Percentiles rank a stretch among this genome's conserved stretches.
These are phyloP conservation scores for Zoanthus sansibaricus DNA, from an alignment of 92 coral and sea anemone genomes.

Conservation along the genomic window DNA sequence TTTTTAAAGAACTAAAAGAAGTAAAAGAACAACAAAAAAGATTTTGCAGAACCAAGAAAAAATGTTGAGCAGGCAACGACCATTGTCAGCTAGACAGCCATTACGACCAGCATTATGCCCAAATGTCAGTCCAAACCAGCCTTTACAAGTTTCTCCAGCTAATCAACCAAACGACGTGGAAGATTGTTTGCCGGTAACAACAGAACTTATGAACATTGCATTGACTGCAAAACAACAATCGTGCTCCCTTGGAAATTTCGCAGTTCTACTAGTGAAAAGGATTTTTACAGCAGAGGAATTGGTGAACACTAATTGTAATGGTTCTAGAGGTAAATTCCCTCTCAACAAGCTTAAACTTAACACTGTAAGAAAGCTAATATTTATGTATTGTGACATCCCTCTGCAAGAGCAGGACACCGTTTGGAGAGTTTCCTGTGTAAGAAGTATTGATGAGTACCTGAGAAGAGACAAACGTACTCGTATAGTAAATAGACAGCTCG, in stretches of 20 bases:
- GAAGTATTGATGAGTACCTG: slow-evolving; percentile 77
- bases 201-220: not conserved
- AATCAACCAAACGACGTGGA: slow-evolving; percentile 23
- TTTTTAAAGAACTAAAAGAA: not conserved
- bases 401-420: slow-evolving; percentile 68
- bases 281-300: slow-evolving; percentile 18
- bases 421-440: slow-evolving; percentile 80
- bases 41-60: slow-evolving; percentile 7
- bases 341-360: slow-evolving; percentile 12
- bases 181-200: slow-evolving; percentile 16
- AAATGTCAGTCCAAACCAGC: not conserved
- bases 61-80: not conserved
- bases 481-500: not conserved
- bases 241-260: slow-evolving; percentile 46
- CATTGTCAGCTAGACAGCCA: not conserved
- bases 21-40: not conserved
- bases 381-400: slow-evolving; percentile 60
- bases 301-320: slow-evolving; percentile 49
- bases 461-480: slow-evolving; percentile 71
- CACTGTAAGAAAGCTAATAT: not conserved
- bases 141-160: not conserved
- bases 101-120: not conserved
- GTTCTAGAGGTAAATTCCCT: slow-evolving; percentile 32
- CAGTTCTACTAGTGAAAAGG: slow-evolving; percentile 21
- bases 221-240: slow-evolving; percentile 24